Evolutionary conservation across 2,113 vertebrate species (phyloP), one percentile per base, ranked within the genome.

Genomic region (Megaceryle maxima): DNA sequence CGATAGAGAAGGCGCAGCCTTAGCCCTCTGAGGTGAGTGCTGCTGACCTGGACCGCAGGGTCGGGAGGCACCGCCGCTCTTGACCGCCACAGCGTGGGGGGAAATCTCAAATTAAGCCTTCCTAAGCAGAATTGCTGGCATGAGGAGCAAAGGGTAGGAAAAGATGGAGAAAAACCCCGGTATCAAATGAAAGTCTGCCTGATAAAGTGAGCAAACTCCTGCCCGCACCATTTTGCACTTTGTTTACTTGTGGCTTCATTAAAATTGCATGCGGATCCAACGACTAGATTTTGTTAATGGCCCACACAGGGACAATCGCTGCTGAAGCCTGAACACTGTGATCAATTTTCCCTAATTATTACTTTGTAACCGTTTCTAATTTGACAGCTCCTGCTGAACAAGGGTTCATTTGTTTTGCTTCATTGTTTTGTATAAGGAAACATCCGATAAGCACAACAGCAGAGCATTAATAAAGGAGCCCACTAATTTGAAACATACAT

Each of bases 301-400:
- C 90, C 96, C 97, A 92, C 97, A 95, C 95, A 98, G 98, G 94
- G 96, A 88, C 88, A 94, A 95, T 97, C 96, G 82, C 72, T 87
- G 88, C 94, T 94, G 93, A 96, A 97, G 94, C 92, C 84, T 97
- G 95, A 97, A 97, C 92, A 87, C 87, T 66, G 86, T 70, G 91
- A 96, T 98, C 97, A 90, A 97, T 98, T 98, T 98, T 93, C 97
- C 96, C 96, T 98, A 96, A 97, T 98, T 97, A 97, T 96, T 97
- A 96, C 97, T 97, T 97, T 95, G 93, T 91, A 90, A 89, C 94
- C 29, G 22, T 94, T 97, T 97, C 96, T 98, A 97, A 98, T 97
- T 97, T 98, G 98, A 98, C 97, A 97, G 97, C 95, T 96, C 92
- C 96, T 91, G 96, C 96, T 97, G 96, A 96, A 98, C 85, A 50